Conservation (phyloP, 2,113 vertebrate species). For the Orientallactaga bullata region DNA sequence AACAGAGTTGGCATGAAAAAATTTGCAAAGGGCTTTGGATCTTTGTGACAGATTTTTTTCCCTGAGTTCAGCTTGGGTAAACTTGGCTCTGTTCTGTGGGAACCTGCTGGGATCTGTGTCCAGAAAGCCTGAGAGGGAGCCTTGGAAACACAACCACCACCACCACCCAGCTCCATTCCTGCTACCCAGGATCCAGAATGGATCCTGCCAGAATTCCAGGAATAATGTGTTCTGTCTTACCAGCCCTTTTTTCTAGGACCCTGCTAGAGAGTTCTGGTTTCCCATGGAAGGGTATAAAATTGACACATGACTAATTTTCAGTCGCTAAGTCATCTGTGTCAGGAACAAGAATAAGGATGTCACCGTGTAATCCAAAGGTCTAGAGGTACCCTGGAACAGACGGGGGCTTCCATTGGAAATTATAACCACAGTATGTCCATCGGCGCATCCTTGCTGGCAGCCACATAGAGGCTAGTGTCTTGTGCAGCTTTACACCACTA, state of each 20-base stretch:
- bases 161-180: neutral
- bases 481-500: neutral
- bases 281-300: neutral
- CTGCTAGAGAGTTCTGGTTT: constrained; percentile 28
- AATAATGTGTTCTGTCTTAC: neutral
- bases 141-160: neutral
- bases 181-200: neutral
- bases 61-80: neutral
- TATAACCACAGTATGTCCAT: neutral
- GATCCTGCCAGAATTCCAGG: neutral
- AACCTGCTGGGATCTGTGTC: neutral
- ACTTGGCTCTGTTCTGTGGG: neutral
- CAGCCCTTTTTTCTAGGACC: neutral
- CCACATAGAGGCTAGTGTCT: neutral
- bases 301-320: neutral
- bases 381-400: neutral
- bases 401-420: neutral
- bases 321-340: neutral
- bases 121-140: neutral
- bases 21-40: constrained; percentile 35
- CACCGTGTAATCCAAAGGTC: neutral
- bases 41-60: neutral
- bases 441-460: neutral
- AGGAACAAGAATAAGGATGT: neutral
- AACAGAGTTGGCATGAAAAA: constrained; percentile 11